Conservation (phyloP, 1,140 invertebrate species). For the Drosophila sproati region DNA sequence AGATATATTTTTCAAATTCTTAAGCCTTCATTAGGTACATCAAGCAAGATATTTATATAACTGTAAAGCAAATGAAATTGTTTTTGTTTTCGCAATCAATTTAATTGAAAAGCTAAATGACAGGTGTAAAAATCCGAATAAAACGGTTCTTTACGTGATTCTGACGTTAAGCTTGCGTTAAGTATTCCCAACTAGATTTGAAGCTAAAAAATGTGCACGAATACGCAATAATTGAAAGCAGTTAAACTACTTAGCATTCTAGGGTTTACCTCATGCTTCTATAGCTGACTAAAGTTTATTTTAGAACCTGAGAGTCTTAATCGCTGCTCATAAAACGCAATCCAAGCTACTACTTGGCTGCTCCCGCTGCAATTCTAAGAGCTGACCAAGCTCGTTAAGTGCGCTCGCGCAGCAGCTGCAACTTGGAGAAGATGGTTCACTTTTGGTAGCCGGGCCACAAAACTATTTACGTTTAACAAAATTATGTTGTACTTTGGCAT, state of each 20-base stretch:
- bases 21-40: conserved; percentile 45
- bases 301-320: conserved; percentile 12
- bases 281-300: conserved; percentile 1
- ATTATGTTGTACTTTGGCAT: conserved; percentile 45
- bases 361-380: not conserved
- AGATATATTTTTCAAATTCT: conserved; percentile 37
- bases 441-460: conserved; percentile 27
- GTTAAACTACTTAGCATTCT: not conserved
- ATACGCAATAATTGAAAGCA: not conserved
- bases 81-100: too few relatives aligned
- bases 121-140: too few relatives aligned
- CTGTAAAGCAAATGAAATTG: too few relatives aligned
- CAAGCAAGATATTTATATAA: too few relatives aligned
- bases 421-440: conserved; percentile 17
- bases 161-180: not conserved
- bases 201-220: conserved; percentile 6
- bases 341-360: conserved; percentile 4
- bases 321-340: conserved; percentile 26
- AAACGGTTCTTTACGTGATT: too few relatives aligned
- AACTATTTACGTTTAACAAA: conserved; percentile 39
- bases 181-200: not conserved
- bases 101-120: too few relatives aligned
- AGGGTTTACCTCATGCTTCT: not conserved
- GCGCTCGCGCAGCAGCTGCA: conserved; percentile 6
- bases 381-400: conserved; percentile 1